Evolutionary conservation across 2,888 invertebrate species (phyloP), one percentile per base, ranked within the genome.

Genomic region (Teleogryllus oceanicus): DNA sequence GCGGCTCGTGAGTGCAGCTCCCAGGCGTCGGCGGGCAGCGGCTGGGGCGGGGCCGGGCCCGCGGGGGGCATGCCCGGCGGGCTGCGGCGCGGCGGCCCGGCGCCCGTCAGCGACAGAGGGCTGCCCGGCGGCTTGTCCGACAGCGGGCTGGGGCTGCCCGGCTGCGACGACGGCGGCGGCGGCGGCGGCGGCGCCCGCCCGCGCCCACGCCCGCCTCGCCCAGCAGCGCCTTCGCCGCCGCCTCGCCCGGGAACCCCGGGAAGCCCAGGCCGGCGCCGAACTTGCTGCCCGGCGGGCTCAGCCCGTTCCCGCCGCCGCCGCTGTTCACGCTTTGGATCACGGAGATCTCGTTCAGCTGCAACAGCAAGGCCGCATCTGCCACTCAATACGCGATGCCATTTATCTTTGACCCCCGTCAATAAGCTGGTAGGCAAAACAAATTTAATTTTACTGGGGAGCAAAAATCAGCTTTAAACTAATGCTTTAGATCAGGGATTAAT

Each of bases 261-360:
- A 94, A 94, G n/a, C 94, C 93, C 82, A 94, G 89, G 21, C 94
- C 88, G 37, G 93, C 93, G 76, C 93, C 92, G 87, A 94, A 94
- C 86, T 94, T 83, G 49, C 83, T 83, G 80, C 82, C 83, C 88
- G 86, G 88, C 89, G 83, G 87, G 85, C 80, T 81, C 76, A 92
- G 89, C 50, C 92, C 90, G 84, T 93, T 93, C 81, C 82, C 83
- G 81, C 83, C 83, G 86, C 92, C 93, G 86, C 92, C 93, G 84
- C 91, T 92, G 86, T 91, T 92, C 74, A 84, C 85, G 79, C 83
- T 84, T 85, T 93, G 93, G 85, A 93, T 92, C 84, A 93, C 93
- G 84, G 93, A 93, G 88, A 94, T 93, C 88, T 94, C 94, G 89
- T 93, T 93, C 88, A 94, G 89, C 94, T 94, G 91, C 84, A 88